Evolutionary conservation across 2,888 invertebrate species (phyloP), one percentile per base, ranked within the genome.

Genomic region (Melinaea marsaeus): DNA sequence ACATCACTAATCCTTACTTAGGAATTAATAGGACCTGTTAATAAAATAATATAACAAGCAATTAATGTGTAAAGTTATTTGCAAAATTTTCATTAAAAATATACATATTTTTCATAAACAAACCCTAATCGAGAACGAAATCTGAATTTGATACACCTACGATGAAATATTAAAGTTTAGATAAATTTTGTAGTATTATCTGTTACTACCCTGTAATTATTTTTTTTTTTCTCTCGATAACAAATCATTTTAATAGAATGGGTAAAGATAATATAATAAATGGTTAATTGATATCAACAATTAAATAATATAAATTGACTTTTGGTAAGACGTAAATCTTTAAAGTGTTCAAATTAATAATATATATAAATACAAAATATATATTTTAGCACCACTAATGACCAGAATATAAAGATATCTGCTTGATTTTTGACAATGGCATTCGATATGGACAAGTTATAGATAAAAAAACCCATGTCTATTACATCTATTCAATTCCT

Each of bases 311-410:
- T 69, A 83, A 90, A 88, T 89, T 88, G 88, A 90, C 88, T 74
- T 68, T 75, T 79, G 51, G n/a, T 32, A 51, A 22, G 22, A 22
- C 22, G 22, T 22, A 22, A 22, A 22, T 22, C 22, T 32, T 22
- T 32, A 32, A 51, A 9, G 22, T 11, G 32, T 62, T 73, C 75
- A 76, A 79, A 86, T 78, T 74, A 84, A 83, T 83, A 87, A 85
- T 86, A 79, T 85, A 84, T 88, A 86, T 84, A 81, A 85, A 9
- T 51, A 9, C 51, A 88, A 86, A 86, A 89, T 89, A 88, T 84
- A 64, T 79, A 72, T 77, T 78, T 83, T 88, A 89, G 89, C 89
- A 90, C 90, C 90, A 81, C 88, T 85, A 85, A 73, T 60, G 64
- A 67, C 35, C 54, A 62, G 11, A 22, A 22, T 22, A 22, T 22